Percentiles rank a stretch among this genome's conserved stretches.
These are phyloP conservation scores for Andrena flavipes DNA, from an alignment of 2,888 invertebrate species.

Conservation along the genomic window DNA sequence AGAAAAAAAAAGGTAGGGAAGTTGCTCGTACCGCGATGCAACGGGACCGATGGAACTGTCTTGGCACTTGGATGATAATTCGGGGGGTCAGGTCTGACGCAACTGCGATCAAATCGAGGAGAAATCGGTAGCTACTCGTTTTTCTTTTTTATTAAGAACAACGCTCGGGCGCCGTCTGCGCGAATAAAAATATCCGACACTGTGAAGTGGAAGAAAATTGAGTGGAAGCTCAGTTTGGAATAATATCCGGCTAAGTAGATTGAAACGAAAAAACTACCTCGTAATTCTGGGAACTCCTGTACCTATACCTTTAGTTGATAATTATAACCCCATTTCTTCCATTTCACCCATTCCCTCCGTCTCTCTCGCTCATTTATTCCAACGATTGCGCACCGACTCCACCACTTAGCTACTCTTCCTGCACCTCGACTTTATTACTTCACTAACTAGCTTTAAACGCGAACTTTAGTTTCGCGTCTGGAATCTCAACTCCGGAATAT, in stretches of 20 bases:
- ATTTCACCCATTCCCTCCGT: not conserved
- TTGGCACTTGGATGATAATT: not conserved
- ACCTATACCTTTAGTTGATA: constrained; percentile 51
- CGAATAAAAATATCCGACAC: not conserved
- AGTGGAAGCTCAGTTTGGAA: constrained; percentile 5
- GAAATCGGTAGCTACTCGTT: not conserved
- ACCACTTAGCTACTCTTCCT: constrained; percentile 52
- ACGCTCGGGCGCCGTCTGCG: not conserved
- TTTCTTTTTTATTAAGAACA: not conserved
- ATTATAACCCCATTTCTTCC: constrained; percentile 50
- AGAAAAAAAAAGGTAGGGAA: not conserved
- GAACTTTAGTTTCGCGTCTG: constrained; percentile 53
- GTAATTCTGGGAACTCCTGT: constrained; percentile 19
- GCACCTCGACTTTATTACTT: constrained; percentile 60
- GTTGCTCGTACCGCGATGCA: constrained; percentile 1
- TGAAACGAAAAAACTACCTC: constrained; percentile 13
- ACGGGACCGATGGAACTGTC: constrained; percentile 19
- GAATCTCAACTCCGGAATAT: constrained; percentile 37
- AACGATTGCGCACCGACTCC: constrained; percentile 58
- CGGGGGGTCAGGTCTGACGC: not conserved
- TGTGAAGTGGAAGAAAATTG: not conserved
- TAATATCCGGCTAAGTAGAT: not conserved
- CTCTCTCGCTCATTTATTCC: constrained; percentile 51
- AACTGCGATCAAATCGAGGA: not conserved
- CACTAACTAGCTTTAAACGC: constrained; percentile 59